Evolutionary conservation across 2,888 invertebrate genomes (phyloP), one percentile per base, ranked within the genome.

Genomic region (Drosophila monieri): DNA sequence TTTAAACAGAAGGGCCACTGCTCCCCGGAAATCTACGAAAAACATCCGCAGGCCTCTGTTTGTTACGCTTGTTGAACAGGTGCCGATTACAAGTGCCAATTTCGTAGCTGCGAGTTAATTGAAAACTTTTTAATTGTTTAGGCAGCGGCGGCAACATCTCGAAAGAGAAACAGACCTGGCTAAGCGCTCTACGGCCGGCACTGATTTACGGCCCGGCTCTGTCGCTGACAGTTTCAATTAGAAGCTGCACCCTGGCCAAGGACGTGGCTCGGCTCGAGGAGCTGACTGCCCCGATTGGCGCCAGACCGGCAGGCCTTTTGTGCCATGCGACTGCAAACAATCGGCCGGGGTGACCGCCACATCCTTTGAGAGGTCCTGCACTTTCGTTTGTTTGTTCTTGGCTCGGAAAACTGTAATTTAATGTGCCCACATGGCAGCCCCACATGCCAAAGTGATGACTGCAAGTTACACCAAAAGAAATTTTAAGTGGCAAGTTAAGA

Each of bases 71-170:
- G 85, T 85, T 86, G 78, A 80, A 87, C 85, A 85, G 85, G 85
- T 85, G 85, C 83, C 80, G 85, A 80, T 83, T 85, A 80, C 83
- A 85, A 81, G 86, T 74, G 81, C 75, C 84, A 86, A 86, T 85
- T 85, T 72, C 48, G 66, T 62, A 56, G 70, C 68, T 62, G 71
- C 62, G 49, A 79, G 76, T 84, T 86, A 86, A 86, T 86, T 88
- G 88, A 81, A 86, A 86, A 86, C 68, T 85, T 88, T 87, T 80
- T 80, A 86, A 84, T 86, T 86, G 86, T 79, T 72, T 67, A 53
- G 69, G 57, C 78, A 60, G 69, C 64, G 2, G 53, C 65, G 53
- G 71, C 54, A 54, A 51, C 58, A 55, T 55, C 54, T 65, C 55
- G 60, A 73, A 78, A 66, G 77, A 67, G 70, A 85, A 78, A 66